Percentiles rank a stretch among this genome's conserved stretches.
phyloP scores from a whole-genome alignment of 2,797 vertebrate species.

The Acanthurus leucopareius region DNA sequence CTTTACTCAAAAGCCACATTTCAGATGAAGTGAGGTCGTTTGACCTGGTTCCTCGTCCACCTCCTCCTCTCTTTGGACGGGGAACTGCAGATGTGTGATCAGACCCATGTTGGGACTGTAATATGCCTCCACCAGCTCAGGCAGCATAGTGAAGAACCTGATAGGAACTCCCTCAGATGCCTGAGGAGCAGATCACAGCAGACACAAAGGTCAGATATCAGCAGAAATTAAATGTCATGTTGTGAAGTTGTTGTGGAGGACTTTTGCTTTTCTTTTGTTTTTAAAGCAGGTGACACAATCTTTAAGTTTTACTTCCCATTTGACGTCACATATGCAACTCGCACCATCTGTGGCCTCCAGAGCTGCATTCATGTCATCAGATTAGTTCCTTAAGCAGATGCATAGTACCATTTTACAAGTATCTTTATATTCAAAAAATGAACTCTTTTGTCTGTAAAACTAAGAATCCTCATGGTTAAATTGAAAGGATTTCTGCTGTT shows the following conservation, averaged over 20 bases:
- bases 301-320: conserved; percentile 31
- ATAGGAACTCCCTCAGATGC: conserved; percentile 96
- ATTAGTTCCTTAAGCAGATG: background rate
- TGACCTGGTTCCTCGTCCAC: conserved; percentile 91
- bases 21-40: background rate
- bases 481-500: background rate
- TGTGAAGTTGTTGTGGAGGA: background rate
- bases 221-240: background rate
- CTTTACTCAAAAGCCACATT: background rate
- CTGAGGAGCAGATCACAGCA: conserved; percentile 77
- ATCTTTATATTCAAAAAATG: background rate
- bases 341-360: background rate
- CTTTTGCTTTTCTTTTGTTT: background rate
- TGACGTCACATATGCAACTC: conserved; percentile 18
- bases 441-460: background rate
- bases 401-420: background rate
- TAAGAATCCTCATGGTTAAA: background rate
- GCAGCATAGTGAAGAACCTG: conserved; percentile 90
- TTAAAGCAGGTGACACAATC: conserved; percentile 15
- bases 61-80: conserved; percentile 92
- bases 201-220: conserved; percentile 4
- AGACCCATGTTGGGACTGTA: conserved; percentile 95
- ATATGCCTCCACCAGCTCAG: conserved; percentile 96
- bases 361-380: background rate
- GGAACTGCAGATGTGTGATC: conserved; percentile 92